A percentile compares a stretch with the other conserved stretches of the same genome.
Evolutionary conservation across 1,140 invertebrate species (phyloP).

Genomic region (Galleria mellonella): DNA sequence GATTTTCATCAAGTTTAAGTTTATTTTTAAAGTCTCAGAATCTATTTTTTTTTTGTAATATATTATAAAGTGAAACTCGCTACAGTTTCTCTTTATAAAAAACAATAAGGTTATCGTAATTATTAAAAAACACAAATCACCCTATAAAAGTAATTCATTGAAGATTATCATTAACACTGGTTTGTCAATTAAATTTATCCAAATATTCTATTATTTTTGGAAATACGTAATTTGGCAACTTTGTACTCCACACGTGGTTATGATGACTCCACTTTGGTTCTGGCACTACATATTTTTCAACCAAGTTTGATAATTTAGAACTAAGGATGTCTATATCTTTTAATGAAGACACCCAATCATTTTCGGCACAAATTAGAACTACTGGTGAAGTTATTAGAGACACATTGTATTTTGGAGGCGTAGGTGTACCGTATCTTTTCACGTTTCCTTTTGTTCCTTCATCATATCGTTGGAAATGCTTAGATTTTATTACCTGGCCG

Average conservation of each 20-base stretch:
- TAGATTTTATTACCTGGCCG: slow-evolving; percentile 42
- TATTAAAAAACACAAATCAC: too few species aligned
- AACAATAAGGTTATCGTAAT: too few species aligned
- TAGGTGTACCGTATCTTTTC: slow-evolving; percentile 65
- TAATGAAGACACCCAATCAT: slow-evolving; percentile 76
- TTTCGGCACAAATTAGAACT: slow-evolving; percentile 75
- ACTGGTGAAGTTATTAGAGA: slow-evolving; percentile 75
- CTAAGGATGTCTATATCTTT: slow-evolving; percentile 75
- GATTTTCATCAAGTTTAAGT: too few species aligned
- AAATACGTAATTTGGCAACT: slow-evolving; percentile 33
- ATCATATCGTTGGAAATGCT: slow-evolving; percentile 69
- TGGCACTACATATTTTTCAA: slow-evolving; percentile 50
- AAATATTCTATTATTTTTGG: slow-evolving; percentile 46
- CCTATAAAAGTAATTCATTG: too few species aligned
- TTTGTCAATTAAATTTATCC: too few species aligned
- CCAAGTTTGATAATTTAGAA: slow-evolving; percentile 66
- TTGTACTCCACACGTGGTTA: slow-evolving; percentile 40
- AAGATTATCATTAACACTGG: too few species aligned
- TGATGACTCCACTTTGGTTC: slow-evolving; percentile 53
- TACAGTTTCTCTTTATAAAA: too few species aligned
- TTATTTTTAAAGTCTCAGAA: too few species aligned
- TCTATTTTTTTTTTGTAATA: too few species aligned
- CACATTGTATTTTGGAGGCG: slow-evolving; percentile 76
- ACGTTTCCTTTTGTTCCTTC: slow-evolving; percentile 73
- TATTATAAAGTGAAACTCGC: too few species aligned